A percentile compares a stretch with the other conserved stretches of the same genome.
Evolutionary conservation across 2,888 invertebrate species (phyloP).

Genomic region (Platerodrilus igneus): DNA sequence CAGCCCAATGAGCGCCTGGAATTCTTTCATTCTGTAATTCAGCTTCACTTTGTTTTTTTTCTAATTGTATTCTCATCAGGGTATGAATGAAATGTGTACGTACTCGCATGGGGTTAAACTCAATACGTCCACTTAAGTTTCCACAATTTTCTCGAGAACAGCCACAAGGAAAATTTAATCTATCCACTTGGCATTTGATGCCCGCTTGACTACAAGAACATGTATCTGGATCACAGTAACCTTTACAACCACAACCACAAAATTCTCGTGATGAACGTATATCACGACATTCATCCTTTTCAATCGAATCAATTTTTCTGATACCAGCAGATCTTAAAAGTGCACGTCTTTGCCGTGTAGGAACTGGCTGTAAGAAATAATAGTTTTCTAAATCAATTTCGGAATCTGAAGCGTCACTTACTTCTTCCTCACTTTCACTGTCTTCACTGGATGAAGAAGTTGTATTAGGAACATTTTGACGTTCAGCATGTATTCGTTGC

Average conservation of each 20-base stretch:
- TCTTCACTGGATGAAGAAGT: slow-evolving; percentile 51
- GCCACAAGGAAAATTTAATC: slow-evolving; percentile 93
- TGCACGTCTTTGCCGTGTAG: slow-evolving; percentile 83
- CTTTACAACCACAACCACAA: slow-evolving; percentile 90
- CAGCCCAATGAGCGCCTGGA: slow-evolving; percentile 49
- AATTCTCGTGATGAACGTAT: slow-evolving; percentile 89
- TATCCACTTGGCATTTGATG: slow-evolving; percentile 96
- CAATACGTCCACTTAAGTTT: slow-evolving; percentile 88
- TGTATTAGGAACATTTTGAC: slow-evolving; percentile 49
- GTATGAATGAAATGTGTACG: slow-evolving; percentile 97
- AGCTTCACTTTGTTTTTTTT: slow-evolving; percentile 68
- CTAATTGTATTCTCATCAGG: slow-evolving; percentile 85
- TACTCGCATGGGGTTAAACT: slow-evolving; percentile 93
- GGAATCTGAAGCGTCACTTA: slow-evolving; percentile 76
- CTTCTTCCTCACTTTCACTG: slow-evolving; percentile 69
- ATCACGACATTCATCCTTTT: slow-evolving; percentile 91
- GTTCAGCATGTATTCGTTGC: slow-evolving; percentile 65
- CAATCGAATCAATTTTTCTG: slow-evolving; percentile 85
- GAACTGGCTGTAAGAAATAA: slow-evolving; percentile 88
- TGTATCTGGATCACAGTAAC: slow-evolving; percentile 90
- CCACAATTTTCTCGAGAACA: slow-evolving; percentile 92
- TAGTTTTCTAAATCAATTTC: slow-evolving; percentile 86
- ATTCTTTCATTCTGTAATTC: slow-evolving; percentile 43
- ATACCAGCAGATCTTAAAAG: slow-evolving; percentile 89
- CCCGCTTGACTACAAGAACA: slow-evolving; percentile 93